Base-by-base conservation (phyloP, 2,113 vertebrate species). In the Boulengeromyrus knoepffleri region DNA sequence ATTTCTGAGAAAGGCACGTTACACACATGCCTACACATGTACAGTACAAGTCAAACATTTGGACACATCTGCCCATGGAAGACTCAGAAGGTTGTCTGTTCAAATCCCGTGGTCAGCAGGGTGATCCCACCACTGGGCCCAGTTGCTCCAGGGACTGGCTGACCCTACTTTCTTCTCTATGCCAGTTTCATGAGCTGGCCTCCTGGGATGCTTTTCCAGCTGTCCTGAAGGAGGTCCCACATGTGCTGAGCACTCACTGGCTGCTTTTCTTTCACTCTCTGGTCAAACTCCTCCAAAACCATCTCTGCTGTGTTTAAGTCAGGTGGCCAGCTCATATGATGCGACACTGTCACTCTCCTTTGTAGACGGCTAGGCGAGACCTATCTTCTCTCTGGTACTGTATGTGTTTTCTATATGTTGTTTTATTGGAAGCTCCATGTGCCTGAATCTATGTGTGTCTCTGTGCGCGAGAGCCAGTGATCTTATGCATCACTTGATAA, bases 61-160 rank as follows among this genome's bases (percentile, higher is more conserved):
- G 80, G 53, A 70, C 24, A 70, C n/a, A 49, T 46, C 92, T 92
- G 91, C 89, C 91, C 70, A 77, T 36, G 21, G 21, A 58, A 24
- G 56, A 58, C 56, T 58, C 21, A 7, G 53, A 56, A 56, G 56
- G 56, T 24, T 58, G 21, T 24, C 21, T 7, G 21, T 58, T 58
- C 21, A 58, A 58, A n/a, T 58, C 56, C 56, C 0, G 6, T 58
- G 56, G 21, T 58, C 21, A 24, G 56, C 21, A n/a, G 58, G 27
- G 9, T 66, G 9, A 10, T 10, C 7, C 58, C 58, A 66, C 58
- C 58, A 66, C 3, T 1, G 58, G 24, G 9, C 9, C 58, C 8
- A 66, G 0, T 24, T 56, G 53, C 19, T 56, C 58, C 24, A 62
- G 24, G 24, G 58, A 62, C 6, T 62, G 58, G 24, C 58, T 62